Evolutionary conservation across 1,140 invertebrate species (phyloP), one percentile per base, ranked within the genome.

Genomic region (Drosophila varians): DNA sequence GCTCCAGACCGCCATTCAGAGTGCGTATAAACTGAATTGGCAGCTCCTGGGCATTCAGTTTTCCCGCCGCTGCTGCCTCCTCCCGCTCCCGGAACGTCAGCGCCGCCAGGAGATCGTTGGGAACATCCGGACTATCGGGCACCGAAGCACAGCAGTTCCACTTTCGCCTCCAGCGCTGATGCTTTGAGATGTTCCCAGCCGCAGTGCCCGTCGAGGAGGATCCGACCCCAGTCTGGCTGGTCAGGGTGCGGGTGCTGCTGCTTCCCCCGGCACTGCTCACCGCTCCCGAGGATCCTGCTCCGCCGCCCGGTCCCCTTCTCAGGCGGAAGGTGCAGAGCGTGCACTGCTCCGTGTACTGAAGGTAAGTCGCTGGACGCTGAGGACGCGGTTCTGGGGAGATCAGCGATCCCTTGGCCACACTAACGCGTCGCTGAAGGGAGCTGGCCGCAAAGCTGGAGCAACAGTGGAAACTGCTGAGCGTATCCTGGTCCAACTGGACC

Each of bases 81-180:
- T 83, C 64, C 11, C 82, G 56, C 28, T 89, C 74, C 8, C 73
- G 77, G 19, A 79, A 74, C 2, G 79, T 56, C 6, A 91, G 38
- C 2, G 83, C 80, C 2, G 87, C 75, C 6, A 91, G 49, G 21
- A 91, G 72, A 62, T 91, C 90, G 34, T 90, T 87, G 43, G 92
- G 91, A 54, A 92, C 91, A 64, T 93, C 92, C 0, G 93, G 93
- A 89, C 93, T 93, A 53, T 93, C 93, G 0, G 93, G 93, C 2
- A 92, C 92, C 11, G 90, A 91, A 25, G 92, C 91, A 47, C 93
- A 93, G 64, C 93, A 93, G 58, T 93, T 93, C 93, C 93, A 93
- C 91, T 92, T 92, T 49, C 91, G 77, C 1, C 90, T 80, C 91
- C 91, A 91, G 19, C 91, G 77, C 55, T 92, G 91, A 46, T 91